Conservation (phyloP, 2,113 vertebrate species). For the Natator depressus region DNA sequence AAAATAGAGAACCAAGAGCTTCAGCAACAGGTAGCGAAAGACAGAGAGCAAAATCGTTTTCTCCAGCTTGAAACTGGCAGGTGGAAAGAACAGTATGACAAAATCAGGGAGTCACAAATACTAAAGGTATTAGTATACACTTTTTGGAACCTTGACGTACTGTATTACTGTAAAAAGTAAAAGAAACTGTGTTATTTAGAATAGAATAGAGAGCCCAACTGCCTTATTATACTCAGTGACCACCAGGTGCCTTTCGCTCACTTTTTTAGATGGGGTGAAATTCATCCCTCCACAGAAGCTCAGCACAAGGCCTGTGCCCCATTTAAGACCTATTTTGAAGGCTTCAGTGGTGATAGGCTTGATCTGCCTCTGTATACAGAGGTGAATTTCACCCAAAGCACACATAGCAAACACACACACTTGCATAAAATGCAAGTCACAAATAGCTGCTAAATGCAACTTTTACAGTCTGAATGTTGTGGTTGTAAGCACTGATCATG, state of each 20-base stretch:
- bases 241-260: background rate
- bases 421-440: background rate
- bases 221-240: background rate
- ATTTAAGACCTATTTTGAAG: background rate
- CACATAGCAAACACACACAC: background rate
- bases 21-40: constrained; percentile 12
- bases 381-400: background rate
- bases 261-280: background rate
- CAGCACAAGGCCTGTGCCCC: background rate
- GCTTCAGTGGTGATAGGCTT: background rate
- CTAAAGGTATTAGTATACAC: background rate
- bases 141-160: background rate
- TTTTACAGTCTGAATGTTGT: background rate
- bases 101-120: background rate
- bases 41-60: background rate
- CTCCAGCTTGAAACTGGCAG: background rate
- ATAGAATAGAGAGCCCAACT: fast-evolving
- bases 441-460: background rate
- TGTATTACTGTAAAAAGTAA: fast-evolving
- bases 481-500: background rate
- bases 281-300: background rate
- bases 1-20: constrained; percentile 35
- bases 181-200: background rate
- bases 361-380: background rate
- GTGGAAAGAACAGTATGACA: constrained; percentile 4